These are phyloP conservation scores for Perca fluviatilis DNA, from an alignment of 2,113 vertebrate genomes.

Conservation along the genomic window DNA sequence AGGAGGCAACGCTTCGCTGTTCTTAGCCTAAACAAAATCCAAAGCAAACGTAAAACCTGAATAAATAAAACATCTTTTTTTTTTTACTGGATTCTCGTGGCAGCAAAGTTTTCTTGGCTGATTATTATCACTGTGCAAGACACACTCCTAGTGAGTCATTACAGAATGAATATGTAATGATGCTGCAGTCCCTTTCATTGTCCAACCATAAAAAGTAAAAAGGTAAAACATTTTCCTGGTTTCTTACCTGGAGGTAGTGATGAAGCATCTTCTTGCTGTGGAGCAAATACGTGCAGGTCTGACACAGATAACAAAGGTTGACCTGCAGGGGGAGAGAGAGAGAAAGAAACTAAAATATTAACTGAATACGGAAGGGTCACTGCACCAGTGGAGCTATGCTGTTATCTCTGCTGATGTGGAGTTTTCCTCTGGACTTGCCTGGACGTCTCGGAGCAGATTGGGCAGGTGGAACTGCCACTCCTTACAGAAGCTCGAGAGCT, in stretches of 20 bases:
- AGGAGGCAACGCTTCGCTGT: slow-evolving; percentile 89
- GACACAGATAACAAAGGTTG: slow-evolving; percentile 95
- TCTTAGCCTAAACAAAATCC: slow-evolving; percentile 87
- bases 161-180: neutral
- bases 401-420: neutral
- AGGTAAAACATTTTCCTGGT: neutral
- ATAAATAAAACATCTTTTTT: neutral
- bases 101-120: neutral
- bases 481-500: slow-evolving; percentile 95
- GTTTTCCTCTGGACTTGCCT: slow-evolving; percentile 80
- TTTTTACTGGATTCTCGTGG: neutral
- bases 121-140: neutral
- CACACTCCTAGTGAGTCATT: neutral
- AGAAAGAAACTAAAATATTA: neutral
- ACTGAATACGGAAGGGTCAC: neutral
- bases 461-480: slow-evolving; percentile 99
- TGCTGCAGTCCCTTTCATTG: neutral
- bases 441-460: slow-evolving; percentile 92
- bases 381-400: neutral
- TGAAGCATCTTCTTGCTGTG: slow-evolving; percentile 99
- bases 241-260: slow-evolving; percentile 94
- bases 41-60: neutral
- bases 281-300: slow-evolving; percentile 96
- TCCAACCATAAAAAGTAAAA: neutral
- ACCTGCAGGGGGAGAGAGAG: slow-evolving; percentile 86